Base-by-base conservation (phyloP, 2,113 vertebrate genomes). In the Poecile atricapillus region DNA sequence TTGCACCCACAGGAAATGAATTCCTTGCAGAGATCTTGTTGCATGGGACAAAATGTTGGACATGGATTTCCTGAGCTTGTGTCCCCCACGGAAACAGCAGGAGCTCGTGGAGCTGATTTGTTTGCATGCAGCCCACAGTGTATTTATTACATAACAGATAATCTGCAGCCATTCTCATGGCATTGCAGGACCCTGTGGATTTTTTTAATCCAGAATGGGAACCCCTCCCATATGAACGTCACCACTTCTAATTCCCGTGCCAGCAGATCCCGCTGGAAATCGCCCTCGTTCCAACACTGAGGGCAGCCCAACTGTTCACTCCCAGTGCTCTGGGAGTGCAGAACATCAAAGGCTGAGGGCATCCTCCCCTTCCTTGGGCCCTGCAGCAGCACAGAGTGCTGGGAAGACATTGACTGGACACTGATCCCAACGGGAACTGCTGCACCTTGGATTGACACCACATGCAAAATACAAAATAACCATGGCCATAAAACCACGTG, bases 91-190 rank as follows among this genome's bases (percentile, higher is more conserved):
- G 30, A 31, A 89, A 76, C 71, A 44, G 33, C 53, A 37, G 21
- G 3, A 56, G 94, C 83, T 67, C 5, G 6, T 14, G 24, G 68
- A 37, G 69, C 85, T 56, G 37, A 69, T 75, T 71, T 78, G 92
- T 28, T 82, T n/a, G 5, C 77, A 9, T 68, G 83, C 74, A 52
- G 84, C n/a, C 7, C 92, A 63, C 74, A 20, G 37, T 76, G 22
- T 16, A 63, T 97, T 97, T 28, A 81, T 97, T 97, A 96, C 55
- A 63, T 94, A 98, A 97, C 10, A 25, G 95, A 96, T 97, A 96
- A 98, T 97, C 96, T 95, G 56, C 71, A 83, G 90, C 70, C 87
- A 74, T 78, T 87, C 95, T 93, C 43, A 28, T 35, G 74, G 92
- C 91, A 94, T 60, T 93, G 90, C 52, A 90, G 63, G 56, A 89